phyloP scores from a whole-genome alignment of 2,888 invertebrate genomes.

The Agonopterix subpropinquella region DNA sequence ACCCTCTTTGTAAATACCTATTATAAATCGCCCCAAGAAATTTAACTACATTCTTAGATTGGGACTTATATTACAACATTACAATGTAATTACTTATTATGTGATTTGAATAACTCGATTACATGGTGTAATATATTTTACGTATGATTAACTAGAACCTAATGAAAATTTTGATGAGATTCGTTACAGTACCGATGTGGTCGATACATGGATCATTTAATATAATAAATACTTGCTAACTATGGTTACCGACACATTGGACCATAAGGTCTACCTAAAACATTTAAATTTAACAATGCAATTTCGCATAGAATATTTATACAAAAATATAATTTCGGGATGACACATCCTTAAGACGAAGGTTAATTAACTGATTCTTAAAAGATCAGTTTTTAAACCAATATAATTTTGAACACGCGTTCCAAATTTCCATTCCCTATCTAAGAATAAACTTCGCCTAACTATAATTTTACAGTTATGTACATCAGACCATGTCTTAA shows the following conservation, averaged over 20 bases:
- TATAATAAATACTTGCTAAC: no score
- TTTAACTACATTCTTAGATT: constrained; percentile 50
- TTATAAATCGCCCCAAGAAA: neutral
- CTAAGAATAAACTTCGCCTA: constrained; percentile 28
- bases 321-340: constrained; percentile 68
- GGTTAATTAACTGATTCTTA: constrained; percentile 27
- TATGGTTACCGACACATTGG: neutral
- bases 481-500: constrained; percentile 50
- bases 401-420: constrained; percentile 51
- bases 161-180: neutral
- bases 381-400: no score
- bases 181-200: neutral
- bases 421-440: constrained; percentile 28
- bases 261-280: constrained; percentile 17
- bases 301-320: constrained; percentile 56
- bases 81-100: neutral
- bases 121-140: neutral
- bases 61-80: constrained; percentile 35
- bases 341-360: constrained; percentile 34
- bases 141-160: neutral
- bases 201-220: neutral
- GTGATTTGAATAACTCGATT: neutral
- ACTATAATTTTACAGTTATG: constrained; percentile 42
- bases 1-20: neutral
- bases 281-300: constrained; percentile 36